A percentile compares a stretch with the other conserved stretches of the same genome.
These are phyloP conservation scores for Drosophila peninsularis DNA, from an alignment of 2,888 invertebrate species.

Conservation along the genomic window DNA sequence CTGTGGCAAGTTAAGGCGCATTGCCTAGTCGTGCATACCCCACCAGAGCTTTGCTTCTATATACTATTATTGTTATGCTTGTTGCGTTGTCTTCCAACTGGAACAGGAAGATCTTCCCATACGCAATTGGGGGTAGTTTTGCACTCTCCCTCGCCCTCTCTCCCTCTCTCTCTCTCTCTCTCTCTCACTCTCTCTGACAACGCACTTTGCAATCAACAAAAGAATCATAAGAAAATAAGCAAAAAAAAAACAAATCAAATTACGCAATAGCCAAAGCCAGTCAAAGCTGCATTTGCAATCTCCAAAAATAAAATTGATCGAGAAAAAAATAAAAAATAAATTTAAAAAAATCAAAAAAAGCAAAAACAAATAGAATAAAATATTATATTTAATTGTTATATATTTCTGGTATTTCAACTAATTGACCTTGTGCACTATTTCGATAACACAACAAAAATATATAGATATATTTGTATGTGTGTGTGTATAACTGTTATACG, in stretches of 20 bases:
- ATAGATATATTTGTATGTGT: background rate
- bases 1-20: background rate
- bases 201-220: constrained; percentile 41
- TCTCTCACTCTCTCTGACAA: constrained; percentile 21
- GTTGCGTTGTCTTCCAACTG: constrained; percentile 23
- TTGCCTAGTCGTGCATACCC: background rate
- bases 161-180: background rate
- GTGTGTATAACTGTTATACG: constrained; percentile 12
- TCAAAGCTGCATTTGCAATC: constrained; percentile 32
- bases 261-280: constrained; percentile 51
- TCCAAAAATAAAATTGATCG: constrained; percentile 9
- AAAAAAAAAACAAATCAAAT: constrained; percentile 31
- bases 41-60: background rate
- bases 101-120: constrained; percentile 49
- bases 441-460: constrained; percentile 28
- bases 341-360: constrained; percentile 3
- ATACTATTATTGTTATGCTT: constrained; percentile 29
- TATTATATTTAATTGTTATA: constrained; percentile 55
- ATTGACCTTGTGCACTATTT: constrained; percentile 79
- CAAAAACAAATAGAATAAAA: constrained; percentile 27
- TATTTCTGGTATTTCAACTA: constrained; percentile 73
- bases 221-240: constrained; percentile 1
- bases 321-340: background rate
- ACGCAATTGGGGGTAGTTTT: constrained; percentile 45
- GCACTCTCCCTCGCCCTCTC: background rate